Evolutionary conservation across 2,797 vertebrate species (phyloP).

Genomic region (Ataeniobius toweri): DNA sequence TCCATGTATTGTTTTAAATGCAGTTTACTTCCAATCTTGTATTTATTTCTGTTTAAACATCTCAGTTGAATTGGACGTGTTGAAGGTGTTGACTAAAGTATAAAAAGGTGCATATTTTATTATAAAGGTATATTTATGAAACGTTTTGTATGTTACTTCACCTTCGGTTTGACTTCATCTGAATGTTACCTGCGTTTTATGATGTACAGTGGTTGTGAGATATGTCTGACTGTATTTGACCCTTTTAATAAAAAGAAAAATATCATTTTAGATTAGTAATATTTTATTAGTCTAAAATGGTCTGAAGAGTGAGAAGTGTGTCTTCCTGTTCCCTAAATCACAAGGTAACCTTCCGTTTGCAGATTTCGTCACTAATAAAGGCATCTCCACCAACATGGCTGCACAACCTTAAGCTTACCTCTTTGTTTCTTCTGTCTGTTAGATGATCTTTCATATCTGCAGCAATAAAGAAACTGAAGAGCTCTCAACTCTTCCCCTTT

Average conservation of each 20-base stretch:
- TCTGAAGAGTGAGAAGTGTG: conserved; percentile 13
- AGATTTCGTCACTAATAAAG: conserved; percentile 43
- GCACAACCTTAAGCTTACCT: conserved; percentile 39
- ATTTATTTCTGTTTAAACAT: conserved; percentile 60
- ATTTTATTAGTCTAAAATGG: conserved; percentile 50
- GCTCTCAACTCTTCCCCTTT: conserved; percentile 86
- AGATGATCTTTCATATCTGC: conserved; percentile 47
- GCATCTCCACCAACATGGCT: conserved; percentile 75
- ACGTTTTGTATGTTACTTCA: conserved; percentile 54
- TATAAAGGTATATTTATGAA: conserved; percentile 74
- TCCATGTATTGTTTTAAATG: conserved; percentile 42
- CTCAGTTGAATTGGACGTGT: conserved; percentile 31
- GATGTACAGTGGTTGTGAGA: conserved; percentile 61
- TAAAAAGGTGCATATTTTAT: conserved; percentile 77
- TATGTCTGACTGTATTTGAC: conserved; percentile 51
- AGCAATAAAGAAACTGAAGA: conserved; percentile 63
- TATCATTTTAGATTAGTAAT: conserved; percentile 69
- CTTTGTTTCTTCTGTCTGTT: conserved; percentile 59
- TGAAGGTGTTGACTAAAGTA: conserved; percentile 44
- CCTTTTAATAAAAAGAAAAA: conserved; percentile 55
- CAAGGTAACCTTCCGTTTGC: conserved; percentile 37
- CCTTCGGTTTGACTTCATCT: conserved; percentile 34
- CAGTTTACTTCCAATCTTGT: conserved; percentile 45
- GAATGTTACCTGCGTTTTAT: conserved; percentile 59
- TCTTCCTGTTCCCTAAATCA: conserved; percentile 12